Evolutionary conservation across 2,797 vertebrate genomes (phyloP), one percentile per base, ranked within the genome.

Genomic region (Brotula barbata): DNA sequence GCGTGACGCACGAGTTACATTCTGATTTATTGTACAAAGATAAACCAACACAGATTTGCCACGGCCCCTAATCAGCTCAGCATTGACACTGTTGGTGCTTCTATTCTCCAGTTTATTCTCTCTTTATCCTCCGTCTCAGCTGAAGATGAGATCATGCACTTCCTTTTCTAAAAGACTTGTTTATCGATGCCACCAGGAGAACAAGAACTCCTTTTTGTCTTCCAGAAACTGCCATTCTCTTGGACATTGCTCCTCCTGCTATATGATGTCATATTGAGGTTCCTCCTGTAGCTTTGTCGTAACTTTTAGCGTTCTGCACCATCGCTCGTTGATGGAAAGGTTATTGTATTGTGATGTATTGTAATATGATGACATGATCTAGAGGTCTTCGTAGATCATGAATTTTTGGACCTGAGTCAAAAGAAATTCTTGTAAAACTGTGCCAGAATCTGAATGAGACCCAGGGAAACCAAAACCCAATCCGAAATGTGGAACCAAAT

Each of bases 1-100:
- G n/a, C n/a, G n/a, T n/a, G n/a, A n/a, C n/a, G n/a, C n/a, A n/a
- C n/a, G n/a, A n/a, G n/a, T n/a, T n/a, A n/a, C n/a, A 56, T 65
- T 71, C 58, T 87, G 80, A 86, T 75, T 85, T 85, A 88, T 85
- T 81, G 57, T 80, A 31, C 52, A 62, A 50, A 66, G 40, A 36
- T 41, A 60, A 75, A 73, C 47, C 62, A 5, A 53, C 54, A 58
- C 45, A 22, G 39, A 65, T 33, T 34, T 43, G 50, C 40, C 53
- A 60, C 42, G 57, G 61, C 52, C 61, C 48, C 58, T 53, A 31
- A 64, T 66, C 64, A 62, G 61, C 48, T 63, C 28, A 50, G 36
- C 65, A 49, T 66, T 68, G 55, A 72, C 54, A 49, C 61, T 55
- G 54, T 57, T 44, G 44, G 62, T 75, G 56, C 54, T 73, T 71